Base-by-base conservation (phyloP, 2,888 invertebrate genomes). In the Hypselothyrea guttata region DNA sequence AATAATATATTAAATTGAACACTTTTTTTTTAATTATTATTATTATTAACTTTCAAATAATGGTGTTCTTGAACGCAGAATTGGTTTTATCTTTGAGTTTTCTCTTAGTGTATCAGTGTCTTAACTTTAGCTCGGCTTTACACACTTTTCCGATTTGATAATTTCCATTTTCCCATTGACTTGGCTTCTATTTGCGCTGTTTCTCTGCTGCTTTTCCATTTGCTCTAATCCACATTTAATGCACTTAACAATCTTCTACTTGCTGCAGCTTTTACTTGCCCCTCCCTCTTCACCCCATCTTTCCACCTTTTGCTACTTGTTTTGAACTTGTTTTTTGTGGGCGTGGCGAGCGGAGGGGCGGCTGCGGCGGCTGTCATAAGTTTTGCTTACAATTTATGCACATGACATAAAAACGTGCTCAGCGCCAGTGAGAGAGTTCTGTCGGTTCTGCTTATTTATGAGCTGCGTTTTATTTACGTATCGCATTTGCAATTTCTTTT, bases 321-420 rank as follows among this genome's bases (percentile, higher is more conserved):
- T 59, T 45, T 15, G 46, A 65, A 71, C 71, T 55, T 53, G 66
- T 56, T 51, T 47, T 40, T 30, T 1, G n/a, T 9, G 22, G 11
- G 0, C 4, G 13, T 9, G 27, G 15, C 8, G 4, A 41, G 4
- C 1, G 15, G 13, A 11, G 1, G 16, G 12, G 5, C 11, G 1
- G 16, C 27, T 9, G n/a, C 16, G 34, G 4, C 12, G 38, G 41
- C 47, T 63, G 64, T 46, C 64, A 59, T 40, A 59, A 62, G 61
- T 67, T 76, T 78, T 62, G 57, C 56, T 67, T 62, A 45, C 59
- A 70, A 70, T 79, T 83, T 75, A 74, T 71, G 68, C 82, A 82
- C 83, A 81, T 81, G 81, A 75, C 84, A 81, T 69, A 73, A 75
- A 81, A 81, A 84, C 81, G 84, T 82, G 81, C 71, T 40, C 61